phyloP scores from a whole-genome alignment of 1,140 invertebrate genomes.

The Idris sp. region DNA sequence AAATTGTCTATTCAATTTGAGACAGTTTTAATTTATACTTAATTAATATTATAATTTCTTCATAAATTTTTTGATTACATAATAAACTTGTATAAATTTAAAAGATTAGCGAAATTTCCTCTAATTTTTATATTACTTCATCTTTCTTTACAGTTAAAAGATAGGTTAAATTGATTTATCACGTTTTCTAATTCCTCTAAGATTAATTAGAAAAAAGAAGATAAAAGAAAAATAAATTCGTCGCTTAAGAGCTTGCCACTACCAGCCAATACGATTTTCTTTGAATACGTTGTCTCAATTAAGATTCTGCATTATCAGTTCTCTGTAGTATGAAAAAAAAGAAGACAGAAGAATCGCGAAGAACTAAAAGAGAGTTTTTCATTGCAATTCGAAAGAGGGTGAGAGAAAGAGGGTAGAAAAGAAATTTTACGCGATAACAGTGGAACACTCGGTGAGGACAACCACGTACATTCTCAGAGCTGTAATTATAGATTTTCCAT shows the following conservation, averaged over 20 bases:
- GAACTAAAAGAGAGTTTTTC: conserved; percentile 39
- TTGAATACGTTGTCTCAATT: conserved; percentile 45
- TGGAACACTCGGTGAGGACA: conserved; percentile 54
- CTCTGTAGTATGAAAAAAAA: conserved; percentile 24
- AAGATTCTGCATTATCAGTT: conserved; percentile 49
- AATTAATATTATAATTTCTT: no score
- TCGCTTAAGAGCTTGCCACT: conserved; percentile 6
- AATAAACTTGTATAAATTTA: no score
- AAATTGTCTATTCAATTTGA: no score
- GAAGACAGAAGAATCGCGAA: conserved; percentile 14
- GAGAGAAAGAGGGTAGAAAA: conserved; percentile 27
- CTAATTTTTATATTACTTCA: no score
- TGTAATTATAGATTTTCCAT: conserved; percentile 68
- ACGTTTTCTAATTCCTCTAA: conserved; percentile 22
- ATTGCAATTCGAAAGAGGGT: conserved; percentile 26
- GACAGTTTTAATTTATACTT: no score
- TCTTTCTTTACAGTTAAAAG: conserved; percentile 5
- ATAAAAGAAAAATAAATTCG: conserved; percentile 21
- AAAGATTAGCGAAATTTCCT: no score
- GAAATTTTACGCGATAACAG: conserved; percentile 52
- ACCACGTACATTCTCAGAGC: conserved; percentile 56
- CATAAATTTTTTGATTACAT: no score
- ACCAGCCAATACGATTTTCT: conserved; percentile 43
- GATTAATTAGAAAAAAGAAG: conserved; percentile 20
- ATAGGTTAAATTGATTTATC: conserved; percentile 27